phyloP scores from a whole-genome alignment of 2,113 vertebrate genomes.

The Ciconia stormi region DNA sequence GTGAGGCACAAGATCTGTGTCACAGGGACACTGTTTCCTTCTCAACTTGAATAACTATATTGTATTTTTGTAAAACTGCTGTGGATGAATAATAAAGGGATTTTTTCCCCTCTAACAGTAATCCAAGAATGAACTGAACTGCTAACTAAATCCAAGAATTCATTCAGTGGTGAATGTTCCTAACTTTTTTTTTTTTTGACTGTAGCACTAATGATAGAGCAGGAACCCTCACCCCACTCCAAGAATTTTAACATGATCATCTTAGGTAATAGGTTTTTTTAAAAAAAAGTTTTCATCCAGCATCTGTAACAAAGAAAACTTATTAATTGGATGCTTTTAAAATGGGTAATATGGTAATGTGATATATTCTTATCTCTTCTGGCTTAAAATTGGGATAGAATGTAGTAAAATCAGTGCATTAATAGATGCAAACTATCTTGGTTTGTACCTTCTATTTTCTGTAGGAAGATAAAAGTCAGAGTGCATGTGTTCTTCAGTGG shows the following conservation, averaged over 20 bases:
- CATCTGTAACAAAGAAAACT: constrained; percentile 16
- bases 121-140: constrained; percentile 25
- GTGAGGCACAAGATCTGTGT: not conserved
- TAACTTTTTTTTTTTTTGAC: not conserved
- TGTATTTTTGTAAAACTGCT: not conserved
- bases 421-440: not conserved
- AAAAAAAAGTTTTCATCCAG: not conserved
- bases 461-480: not conserved
- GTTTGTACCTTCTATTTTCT: not conserved
- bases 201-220: not conserved
- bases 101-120: not conserved
- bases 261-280: not conserved
- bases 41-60: not conserved
- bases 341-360: not conserved
- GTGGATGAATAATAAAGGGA: not conserved
- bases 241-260: not conserved
- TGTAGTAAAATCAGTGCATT: not conserved
- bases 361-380: not conserved
- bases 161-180: not conserved
- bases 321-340: not conserved
- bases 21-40: not conserved
- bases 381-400: not conserved
- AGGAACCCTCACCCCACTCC: not conserved
- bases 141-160: constrained; percentile 23
- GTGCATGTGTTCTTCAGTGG: not conserved